Conservation (phyloP, 2,888 invertebrate genomes). For the Chamaedrilus cognettii region DNA sequence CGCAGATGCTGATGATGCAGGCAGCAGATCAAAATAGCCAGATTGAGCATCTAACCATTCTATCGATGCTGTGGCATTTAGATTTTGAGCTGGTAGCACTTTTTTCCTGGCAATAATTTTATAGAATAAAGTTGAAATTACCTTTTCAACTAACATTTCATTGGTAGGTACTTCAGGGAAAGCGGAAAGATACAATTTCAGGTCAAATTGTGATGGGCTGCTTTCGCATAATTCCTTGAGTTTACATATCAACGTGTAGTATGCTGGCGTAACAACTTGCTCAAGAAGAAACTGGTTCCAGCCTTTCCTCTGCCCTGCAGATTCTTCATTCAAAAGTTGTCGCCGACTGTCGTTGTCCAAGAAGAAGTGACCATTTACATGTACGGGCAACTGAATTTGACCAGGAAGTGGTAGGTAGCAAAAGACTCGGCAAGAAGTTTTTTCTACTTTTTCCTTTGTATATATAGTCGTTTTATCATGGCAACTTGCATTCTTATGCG, state of each 20-base stretch:
- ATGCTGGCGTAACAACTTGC: conserved; percentile 44
- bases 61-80: not conserved
- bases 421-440: not conserved
- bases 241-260: conserved; percentile 31
- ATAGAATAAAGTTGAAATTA: not conserved
- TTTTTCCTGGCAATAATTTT: not conserved
- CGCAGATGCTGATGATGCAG: not conserved
- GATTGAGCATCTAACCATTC: not conserved
- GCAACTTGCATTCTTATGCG: no score
- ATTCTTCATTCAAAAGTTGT: conserved; percentile 40
- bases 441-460: conserved; percentile 1
- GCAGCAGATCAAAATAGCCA: not conserved
- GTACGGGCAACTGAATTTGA: conserved; percentile 43
- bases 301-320: conserved; percentile 35
- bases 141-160: not conserved
- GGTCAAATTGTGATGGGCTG: not conserved
- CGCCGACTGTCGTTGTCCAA: conserved; percentile 44
- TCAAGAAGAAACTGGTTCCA: conserved; percentile 47
- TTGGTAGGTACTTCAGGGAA: not conserved
- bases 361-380: conserved; percentile 52
- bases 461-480: no score
- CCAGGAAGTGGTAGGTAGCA: conserved; percentile 38
- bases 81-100: not conserved
- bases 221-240: not conserved
- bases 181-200: not conserved